Conservation (phyloP, 35 echinoderm and acorn worm genomes). For the Anneissia japonica region DNA sequence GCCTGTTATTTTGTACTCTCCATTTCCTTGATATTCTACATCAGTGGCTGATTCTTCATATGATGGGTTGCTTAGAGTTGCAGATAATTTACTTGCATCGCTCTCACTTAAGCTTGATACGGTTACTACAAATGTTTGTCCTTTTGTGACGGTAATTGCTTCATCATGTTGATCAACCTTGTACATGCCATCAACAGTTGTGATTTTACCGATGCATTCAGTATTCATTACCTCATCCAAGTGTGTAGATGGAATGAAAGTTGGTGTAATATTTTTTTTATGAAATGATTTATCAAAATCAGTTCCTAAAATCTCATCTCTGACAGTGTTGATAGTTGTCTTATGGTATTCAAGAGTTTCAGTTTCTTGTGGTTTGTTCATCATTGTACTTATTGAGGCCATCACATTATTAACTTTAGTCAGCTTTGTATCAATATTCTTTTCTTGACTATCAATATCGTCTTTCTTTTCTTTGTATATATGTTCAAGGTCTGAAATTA, state of each 20-base stretch:
- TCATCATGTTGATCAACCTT: background rate
- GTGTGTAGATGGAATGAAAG: background rate
- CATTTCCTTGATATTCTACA: too few relatives aligned
- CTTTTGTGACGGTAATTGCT: background rate
- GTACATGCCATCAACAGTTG: background rate
- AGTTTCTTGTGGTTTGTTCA: background rate
- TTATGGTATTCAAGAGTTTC: background rate
- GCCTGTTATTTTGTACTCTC: too few relatives aligned
- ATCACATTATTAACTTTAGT: background rate
- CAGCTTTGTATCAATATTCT: background rate
- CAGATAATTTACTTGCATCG: background rate
- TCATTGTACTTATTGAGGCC: background rate
- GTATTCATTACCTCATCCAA: background rate
- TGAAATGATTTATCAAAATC: background rate
- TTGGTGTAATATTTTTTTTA: background rate
- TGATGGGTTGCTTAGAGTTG: too few relatives aligned
- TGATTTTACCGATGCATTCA: background rate
- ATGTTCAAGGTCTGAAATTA: background rate
- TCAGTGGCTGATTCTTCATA: too few relatives aligned
- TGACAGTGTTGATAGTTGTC: background rate
- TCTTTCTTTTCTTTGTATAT: background rate
- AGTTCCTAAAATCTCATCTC: background rate
- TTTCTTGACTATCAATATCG: background rate
- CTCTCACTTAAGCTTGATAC: background rate
- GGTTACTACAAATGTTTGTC: background rate